Conservation (phyloP, 2,888 invertebrate genomes). For the Cataglyphis altisquamis region DNA sequence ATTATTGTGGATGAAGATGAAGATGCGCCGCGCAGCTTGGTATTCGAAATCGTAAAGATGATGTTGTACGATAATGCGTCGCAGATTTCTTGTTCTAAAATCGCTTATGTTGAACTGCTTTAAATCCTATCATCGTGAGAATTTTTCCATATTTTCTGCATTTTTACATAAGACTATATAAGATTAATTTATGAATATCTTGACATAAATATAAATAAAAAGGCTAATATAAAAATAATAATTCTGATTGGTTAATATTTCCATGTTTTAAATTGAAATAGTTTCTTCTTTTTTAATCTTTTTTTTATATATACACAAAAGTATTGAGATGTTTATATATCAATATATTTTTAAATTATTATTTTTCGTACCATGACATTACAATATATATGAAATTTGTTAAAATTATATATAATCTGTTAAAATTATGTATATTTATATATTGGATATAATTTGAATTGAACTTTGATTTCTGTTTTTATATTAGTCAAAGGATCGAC, state of each 20-base stretch:
- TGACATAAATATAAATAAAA: not conserved
- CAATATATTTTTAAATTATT: not conserved
- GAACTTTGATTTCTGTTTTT: not conserved
- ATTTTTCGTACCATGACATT: not conserved
- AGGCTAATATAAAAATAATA: not conserved
- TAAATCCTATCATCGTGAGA: slow-evolving; percentile 2
- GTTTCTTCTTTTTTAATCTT: not conserved
- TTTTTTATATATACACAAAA: not conserved
- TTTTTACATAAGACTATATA: not conserved
- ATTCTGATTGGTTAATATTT: not conserved
- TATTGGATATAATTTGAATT: not conserved
- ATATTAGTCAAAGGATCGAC: not conserved
- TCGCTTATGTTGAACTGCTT: not conserved
- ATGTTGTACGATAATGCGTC: slow-evolving; percentile 64
- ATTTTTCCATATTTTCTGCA: not conserved
- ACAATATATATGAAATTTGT: not conserved
- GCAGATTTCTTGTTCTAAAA: slow-evolving; percentile 35
- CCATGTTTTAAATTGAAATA: not conserved
- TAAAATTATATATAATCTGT: too few relatives aligned
- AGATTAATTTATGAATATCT: not conserved
- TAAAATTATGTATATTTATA: not conserved
- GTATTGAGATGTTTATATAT: not conserved
- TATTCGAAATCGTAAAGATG: slow-evolving; percentile 72
- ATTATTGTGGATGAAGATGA: slow-evolving; percentile 12
- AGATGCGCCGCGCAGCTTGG: slow-evolving; percentile 63